Conservation (phyloP, 2,113 vertebrate genomes). For the Ammospiza nelsoni region DNA sequence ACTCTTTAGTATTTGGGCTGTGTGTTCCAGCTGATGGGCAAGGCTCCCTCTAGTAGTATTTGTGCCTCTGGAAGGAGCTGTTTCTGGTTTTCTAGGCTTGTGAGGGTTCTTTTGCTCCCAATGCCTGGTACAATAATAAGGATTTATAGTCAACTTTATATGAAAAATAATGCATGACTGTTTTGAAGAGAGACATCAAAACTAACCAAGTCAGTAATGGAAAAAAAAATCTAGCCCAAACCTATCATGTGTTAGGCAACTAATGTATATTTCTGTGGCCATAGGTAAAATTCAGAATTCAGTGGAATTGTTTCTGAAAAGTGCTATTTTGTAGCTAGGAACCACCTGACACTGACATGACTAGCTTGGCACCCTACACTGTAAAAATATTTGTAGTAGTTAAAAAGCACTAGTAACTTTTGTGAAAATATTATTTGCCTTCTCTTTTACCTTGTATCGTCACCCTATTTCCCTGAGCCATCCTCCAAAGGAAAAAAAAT, state of each 20-base stretch:
- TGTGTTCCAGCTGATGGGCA: not conserved
- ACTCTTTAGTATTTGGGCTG: not conserved
- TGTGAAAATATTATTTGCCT: not conserved
- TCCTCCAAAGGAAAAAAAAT: not conserved
- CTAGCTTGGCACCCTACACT: rapidly evolving
- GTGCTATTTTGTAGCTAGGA: not conserved
- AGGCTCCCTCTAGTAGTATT: not conserved
- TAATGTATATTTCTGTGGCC: not conserved
- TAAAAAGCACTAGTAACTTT: not conserved
- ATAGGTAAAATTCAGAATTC: not conserved
- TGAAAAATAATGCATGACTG: not conserved
- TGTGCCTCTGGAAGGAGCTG: not conserved
- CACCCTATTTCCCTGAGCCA: not conserved
- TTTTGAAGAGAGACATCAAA: not conserved
- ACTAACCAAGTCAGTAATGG: not conserved
- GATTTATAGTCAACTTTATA: not conserved
- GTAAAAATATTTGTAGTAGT: not conserved
- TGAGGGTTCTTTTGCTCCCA: not conserved
- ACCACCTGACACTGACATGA: not conserved
- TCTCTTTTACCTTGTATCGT: not conserved
- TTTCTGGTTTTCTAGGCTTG: not conserved
- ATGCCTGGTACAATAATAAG: rapidly evolving
- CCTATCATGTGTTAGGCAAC: not conserved
- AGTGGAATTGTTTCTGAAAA: not conserved
- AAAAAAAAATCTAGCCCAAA: not conserved